A percentile compares a stretch with the other conserved stretches of the same genome.
Evolutionary conservation across 1,140 invertebrate species (phyloP).

Genomic region (Eulimnadia texana): DNA sequence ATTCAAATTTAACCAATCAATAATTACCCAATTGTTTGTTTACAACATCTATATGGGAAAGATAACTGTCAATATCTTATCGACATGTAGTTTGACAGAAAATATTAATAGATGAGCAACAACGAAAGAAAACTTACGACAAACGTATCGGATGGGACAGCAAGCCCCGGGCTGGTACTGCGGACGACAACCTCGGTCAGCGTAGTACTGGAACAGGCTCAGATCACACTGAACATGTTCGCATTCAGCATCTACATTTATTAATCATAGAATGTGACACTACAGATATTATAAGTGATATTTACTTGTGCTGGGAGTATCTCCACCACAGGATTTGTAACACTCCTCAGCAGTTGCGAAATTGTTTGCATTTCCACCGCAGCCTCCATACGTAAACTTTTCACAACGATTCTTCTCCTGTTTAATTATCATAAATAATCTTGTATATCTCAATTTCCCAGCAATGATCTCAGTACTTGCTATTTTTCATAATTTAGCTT

Average conservation of each 20-base stretch:
- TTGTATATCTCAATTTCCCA: neutral
- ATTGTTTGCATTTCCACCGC: constrained; percentile 28
- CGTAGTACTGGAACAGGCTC: constrained; percentile 20
- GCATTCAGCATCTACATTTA: no score
- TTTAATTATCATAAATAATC: neutral
- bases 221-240: constrained; percentile 19
- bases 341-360: constrained; percentile 25
- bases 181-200: constrained; percentile 20
- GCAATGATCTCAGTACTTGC: neutral
- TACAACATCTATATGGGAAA: no score
- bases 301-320: constrained; percentile 4
- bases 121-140: constrained; percentile 20
- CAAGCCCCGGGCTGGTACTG: constrained; percentile 22
- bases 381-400: constrained; percentile 26
- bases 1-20: no score
- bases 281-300: neutral
- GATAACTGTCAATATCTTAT: no score
- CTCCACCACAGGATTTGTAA: constrained; percentile 20
- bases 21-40: no score
- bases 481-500: neutral
- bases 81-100: no score
- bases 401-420: constrained; percentile 20
- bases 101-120: no score
- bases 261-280: no score
- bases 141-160: constrained; percentile 23